Percentiles rank a stretch among this genome's conserved stretches.
phyloP scores from a whole-genome alignment of 2,888 invertebrate genomes.

The Arge pagana region DNA sequence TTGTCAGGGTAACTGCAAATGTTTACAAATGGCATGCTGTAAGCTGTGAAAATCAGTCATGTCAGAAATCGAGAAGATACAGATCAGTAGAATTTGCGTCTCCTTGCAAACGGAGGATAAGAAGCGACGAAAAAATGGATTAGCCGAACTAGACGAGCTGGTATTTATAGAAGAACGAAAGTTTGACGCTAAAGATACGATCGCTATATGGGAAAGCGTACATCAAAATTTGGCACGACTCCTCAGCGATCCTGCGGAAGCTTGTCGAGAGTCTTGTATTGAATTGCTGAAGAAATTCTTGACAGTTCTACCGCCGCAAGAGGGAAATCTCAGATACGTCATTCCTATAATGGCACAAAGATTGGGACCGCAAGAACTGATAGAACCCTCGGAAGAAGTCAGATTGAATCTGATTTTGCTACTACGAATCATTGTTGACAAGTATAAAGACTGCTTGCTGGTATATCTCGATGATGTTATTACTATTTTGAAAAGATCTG shows the following conservation, averaged over 20 bases:
- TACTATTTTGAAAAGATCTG: conserved; percentile 72
- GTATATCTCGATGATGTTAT: conserved; percentile 78
- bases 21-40: background rate
- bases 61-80: conserved; percentile 31
- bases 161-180: conserved; percentile 59
- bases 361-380: conserved; percentile 75
- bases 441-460: conserved; percentile 66
- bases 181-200: conserved; percentile 56
- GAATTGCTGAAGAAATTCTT: conserved; percentile 64
- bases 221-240: conserved; percentile 59
- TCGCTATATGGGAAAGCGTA: conserved; percentile 56
- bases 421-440: conserved; percentile 68
- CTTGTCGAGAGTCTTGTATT: conserved; percentile 66
- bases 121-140: conserved; percentile 62
- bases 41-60: conserved; percentile 14
- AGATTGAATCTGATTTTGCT: conserved; percentile 71
- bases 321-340: conserved; percentile 75
- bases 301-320: conserved; percentile 65
- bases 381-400: conserved; percentile 80
- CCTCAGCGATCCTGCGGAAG: conserved; percentile 66
- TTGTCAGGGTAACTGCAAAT: background rate
- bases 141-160: conserved; percentile 62
- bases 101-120: conserved; percentile 67
- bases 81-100: conserved; percentile 35
- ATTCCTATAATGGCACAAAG: conserved; percentile 77